These are phyloP conservation scores for Galerucella calmariensis DNA, from an alignment of 2,888 invertebrate genomes.

Conservation along the genomic window DNA sequence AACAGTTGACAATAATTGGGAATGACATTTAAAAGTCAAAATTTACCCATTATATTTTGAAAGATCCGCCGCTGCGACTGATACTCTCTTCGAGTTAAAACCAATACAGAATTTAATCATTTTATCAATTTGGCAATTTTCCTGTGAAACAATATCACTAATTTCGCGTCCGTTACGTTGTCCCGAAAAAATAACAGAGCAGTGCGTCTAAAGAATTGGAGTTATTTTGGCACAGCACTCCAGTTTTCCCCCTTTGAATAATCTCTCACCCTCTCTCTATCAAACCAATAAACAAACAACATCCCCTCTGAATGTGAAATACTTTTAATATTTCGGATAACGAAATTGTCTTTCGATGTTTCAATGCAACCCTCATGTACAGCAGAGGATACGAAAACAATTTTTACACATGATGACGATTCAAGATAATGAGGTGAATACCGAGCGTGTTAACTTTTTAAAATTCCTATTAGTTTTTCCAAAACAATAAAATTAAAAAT, in stretches of 20 bases:
- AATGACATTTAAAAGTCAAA: no score
- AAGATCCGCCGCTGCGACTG: background rate
- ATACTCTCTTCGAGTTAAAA: conserved; percentile 10
- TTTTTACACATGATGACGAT: conserved; percentile 18
- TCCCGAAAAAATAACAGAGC: conserved; percentile 36
- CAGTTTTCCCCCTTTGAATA: conserved; percentile 43
- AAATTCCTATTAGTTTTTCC: background rate
- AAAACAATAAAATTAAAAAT: background rate
- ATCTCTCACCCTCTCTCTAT: conserved; percentile 44
- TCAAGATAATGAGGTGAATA: conserved; percentile 7
- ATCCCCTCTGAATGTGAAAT: conserved; percentile 42
- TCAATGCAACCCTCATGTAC: conserved; percentile 7
- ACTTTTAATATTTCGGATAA: conserved; percentile 45
- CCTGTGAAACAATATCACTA: conserved; percentile 34
- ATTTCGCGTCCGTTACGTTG: conserved; percentile 32
- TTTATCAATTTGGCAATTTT: conserved; percentile 22
- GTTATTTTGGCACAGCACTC: conserved; percentile 43
- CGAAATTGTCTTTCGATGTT: conserved; percentile 39
- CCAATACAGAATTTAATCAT: conserved; percentile 21
- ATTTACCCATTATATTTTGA: background rate
- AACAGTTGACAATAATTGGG: no score
- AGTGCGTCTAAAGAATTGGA: conserved; percentile 42
- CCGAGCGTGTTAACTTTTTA: background rate
- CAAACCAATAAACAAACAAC: conserved; percentile 47
- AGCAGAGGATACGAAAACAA: conserved; percentile 8